Base-by-base conservation (phyloP, 2,113 vertebrate genomes). In the Montifringilla adamsi region DNA sequence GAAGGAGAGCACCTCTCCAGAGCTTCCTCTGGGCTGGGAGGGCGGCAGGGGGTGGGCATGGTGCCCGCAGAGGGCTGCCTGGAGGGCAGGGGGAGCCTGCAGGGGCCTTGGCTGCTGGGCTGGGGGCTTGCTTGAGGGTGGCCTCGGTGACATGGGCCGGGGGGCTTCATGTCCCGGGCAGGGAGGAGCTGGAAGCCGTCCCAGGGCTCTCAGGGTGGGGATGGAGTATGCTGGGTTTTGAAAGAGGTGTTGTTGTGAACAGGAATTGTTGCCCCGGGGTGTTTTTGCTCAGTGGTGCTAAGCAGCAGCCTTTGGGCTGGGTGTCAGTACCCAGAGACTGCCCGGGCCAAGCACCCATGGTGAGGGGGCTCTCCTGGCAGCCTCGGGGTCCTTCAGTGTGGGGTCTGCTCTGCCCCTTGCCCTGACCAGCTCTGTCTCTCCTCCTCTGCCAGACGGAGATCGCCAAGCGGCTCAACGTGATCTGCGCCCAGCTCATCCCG, bases 401-500 rank as follows among this genome's bases (percentile, higher is more conserved):
- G 60, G 35, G 2, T 43, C 8, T 67, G 49, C 75, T 75, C 53
- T 64, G 44, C 27, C 79, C 53, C 39, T 31, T 3, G 33, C 44
- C 60, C 84, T 87, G 41, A 90, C 0, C 4, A 63, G 33, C 28
- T 2, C 63, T 49, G 84, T 33, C 21, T 64, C 49, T 85, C 44
- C 66, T 47, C 84, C 39, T 41, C 73, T 87, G 96, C 77, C 97
- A 99, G 99, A 99, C 99, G 5, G 99, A 99, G 98, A 99, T 99
- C 31, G 99, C 98, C 53, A 99, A 99, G 97, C 97, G 99, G 68
- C 97, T 99, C 96, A 99, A 99, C 10, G 99, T 99, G 95, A 99
- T 99, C 97, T 99, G 99, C 16, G 98, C 99, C 84, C 99, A 99
- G 97, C 98, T 99, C 98, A 99, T 99, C 97, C 99, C 99, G n/a